Percentiles rank a stretch among this genome's conserved stretches.
Conservation (phyloP, 2,113 vertebrate species). For the Salvelinus sp. region DNA sequence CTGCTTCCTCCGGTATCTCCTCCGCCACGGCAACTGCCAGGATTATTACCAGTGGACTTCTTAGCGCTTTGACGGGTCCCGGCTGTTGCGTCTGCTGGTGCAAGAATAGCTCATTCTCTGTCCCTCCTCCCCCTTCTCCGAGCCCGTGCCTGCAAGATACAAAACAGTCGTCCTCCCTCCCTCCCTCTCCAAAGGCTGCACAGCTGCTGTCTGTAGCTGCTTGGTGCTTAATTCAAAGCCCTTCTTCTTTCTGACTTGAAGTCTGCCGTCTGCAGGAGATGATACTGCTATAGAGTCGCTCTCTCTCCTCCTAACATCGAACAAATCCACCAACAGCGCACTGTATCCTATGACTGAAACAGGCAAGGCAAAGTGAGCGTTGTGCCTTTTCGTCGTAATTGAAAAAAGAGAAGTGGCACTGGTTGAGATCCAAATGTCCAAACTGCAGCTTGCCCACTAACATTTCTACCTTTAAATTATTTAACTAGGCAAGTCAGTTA, state of each 20-base stretch:
- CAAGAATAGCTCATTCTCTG: constrained; percentile 83
- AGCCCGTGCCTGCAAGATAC: constrained; percentile 61
- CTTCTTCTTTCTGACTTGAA: constrained; percentile 38
- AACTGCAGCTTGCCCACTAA: not conserved
- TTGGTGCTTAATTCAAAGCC: constrained; percentile 71
- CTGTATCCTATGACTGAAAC: no score
- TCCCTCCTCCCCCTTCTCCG: constrained; percentile 51
- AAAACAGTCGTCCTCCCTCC: constrained; percentile 58
- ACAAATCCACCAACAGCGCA: not conserved
- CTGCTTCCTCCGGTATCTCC: constrained; percentile 35
- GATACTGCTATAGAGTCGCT: not conserved
- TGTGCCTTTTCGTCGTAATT: no score
- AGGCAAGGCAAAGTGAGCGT: no score
- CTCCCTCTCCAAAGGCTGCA: constrained; percentile 44
- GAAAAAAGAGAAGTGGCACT: not conserved
- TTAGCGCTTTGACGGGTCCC: constrained; percentile 74
- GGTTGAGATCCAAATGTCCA: not conserved
- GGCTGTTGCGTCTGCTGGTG: constrained; percentile 76
- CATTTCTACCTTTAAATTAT: not conserved
- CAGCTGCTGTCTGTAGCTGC: constrained; percentile 48
- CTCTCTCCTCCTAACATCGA: not conserved
- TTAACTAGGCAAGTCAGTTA: no score
- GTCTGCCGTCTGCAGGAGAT: constrained; percentile 22
- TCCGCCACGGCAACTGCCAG: constrained; percentile 56
- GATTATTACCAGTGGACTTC: constrained; percentile 68